Base-by-base conservation (phyloP, 2,888 invertebrate genomes). In the Leptopilina syphax region DNA sequence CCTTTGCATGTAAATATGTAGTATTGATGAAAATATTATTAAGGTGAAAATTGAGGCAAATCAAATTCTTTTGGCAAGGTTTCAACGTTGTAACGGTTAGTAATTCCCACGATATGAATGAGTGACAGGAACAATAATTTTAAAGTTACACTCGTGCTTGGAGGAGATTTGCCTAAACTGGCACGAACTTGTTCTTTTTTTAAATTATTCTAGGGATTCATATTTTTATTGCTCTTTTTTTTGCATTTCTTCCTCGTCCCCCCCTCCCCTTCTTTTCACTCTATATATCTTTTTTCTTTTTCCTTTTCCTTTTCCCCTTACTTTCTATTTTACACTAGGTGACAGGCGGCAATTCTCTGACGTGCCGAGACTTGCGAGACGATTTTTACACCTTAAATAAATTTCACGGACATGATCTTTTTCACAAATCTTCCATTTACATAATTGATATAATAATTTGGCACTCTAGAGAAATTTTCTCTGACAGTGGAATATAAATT, bases 381-480 rank as follows among this genome's bases (percentile, higher is more conserved):
- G 78, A 83, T 65, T 78, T 77, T 80, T 80, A 81, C 81, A 79
- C 83, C 83, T 86, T 85, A 87, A 87, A 89, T 89, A 88, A 88
- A 89, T 89, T 87, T 84, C 80, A 76, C 81, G 84, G 84, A 86
- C 86, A 85, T 83, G 85, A 85, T 85, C 84, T 81, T 85, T 87
- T 87, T 87, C 83, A 80, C 82, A 86, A 86, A 86, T 85, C 83
- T 83, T 10, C 54, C 65, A 86, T 89, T 86, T 87, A 73, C 87
- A 86, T 87, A 87, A 89, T 89, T 87, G 86, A 86, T 84, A 85
- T 85, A 87, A 88, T 87, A 87, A 88, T 84, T 84, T 85, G 84
- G 83, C n/a, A 73, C 57, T 73, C 73, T 73, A 13, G 54, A 73
- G 34, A 57, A 57, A 73, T 82, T 82, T 79, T 79, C 68, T 54